phyloP scores from a whole-genome alignment of 2,113 vertebrate species.

The Psephotus haematonotus region DNA sequence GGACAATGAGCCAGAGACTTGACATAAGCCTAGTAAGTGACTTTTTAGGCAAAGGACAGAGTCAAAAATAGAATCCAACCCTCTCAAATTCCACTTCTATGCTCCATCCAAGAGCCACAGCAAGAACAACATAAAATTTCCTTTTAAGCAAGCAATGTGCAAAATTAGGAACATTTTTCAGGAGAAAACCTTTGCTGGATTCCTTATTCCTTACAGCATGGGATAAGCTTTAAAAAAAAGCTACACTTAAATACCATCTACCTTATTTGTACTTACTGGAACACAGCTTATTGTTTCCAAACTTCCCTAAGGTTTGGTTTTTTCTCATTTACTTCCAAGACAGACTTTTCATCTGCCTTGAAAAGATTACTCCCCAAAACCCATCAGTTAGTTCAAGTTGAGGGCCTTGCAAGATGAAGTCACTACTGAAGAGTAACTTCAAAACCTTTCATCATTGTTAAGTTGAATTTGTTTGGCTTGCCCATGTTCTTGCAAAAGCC shows the following conservation, averaged over 20 bases:
- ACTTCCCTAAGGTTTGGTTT: neutral
- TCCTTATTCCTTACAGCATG: slow-evolving; percentile 42
- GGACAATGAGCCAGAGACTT: neutral
- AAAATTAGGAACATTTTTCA: slow-evolving; percentile 8
- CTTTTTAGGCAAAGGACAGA: slow-evolving; percentile 23
- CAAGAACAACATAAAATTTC: slow-evolving; percentile 8
- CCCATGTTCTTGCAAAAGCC: neutral
- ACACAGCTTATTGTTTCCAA: neutral
- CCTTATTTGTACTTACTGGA: slow-evolving; percentile 40
- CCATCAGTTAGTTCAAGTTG: neutral
- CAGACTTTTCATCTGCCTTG: neutral
- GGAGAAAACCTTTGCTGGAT: slow-evolving; percentile 19
- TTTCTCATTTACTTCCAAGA: slow-evolving; percentile 9
- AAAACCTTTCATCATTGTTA: neutral
- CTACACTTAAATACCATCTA: neutral
- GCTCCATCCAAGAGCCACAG: neutral
- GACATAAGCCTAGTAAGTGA: neutral
- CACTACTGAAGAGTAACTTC: neutral
- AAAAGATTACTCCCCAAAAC: neutral
- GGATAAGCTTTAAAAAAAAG: slow-evolving; percentile 6
- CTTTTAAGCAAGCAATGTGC: slow-evolving; percentile 29
- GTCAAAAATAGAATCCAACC: slow-evolving; percentile 32
- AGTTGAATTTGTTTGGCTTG: slow-evolving; percentile 8
- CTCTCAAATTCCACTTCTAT: neutral
- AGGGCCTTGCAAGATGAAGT: neutral